Base-by-base conservation (phyloP, 1,140 invertebrate genomes). In the Drosophila murphyi region DNA sequence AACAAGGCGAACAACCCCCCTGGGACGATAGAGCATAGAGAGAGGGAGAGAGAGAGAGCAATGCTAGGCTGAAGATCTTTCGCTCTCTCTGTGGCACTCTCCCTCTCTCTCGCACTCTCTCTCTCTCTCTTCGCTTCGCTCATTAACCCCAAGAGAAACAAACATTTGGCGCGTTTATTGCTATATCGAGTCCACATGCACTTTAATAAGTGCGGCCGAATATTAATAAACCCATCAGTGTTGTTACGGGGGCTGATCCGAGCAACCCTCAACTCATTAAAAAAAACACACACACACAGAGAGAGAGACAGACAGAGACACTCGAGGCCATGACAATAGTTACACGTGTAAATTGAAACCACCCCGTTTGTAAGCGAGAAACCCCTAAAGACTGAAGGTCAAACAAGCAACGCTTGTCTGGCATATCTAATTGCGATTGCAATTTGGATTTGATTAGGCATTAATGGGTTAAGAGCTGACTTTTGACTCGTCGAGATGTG, bases 391-490 rank as follows among this genome's bases (percentile, higher is more conserved):
- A 80, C 60, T 80, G 83, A 88, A 88, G 83, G 83, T 88, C 83
- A 20, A 20, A 20, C 20, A 20, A 20, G 20, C 20, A 88, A 63
- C 61, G 57, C 50, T 62, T 69, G 39, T 45, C 55, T 65, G 69
- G 83, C 85, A 80, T 83, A 83, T 80, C 80, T 75, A 89, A 88
- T 88, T 82, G 63, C 56, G 52, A 71, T 20, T 20, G 20, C 2
- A 57, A 89, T 88, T 89, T 78, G 51, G 81, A 63, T 88, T 83
- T 88, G 77, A 89, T 88, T 89, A 72, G 73, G 55, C 80, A 80
- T 87, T 88, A 88, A 88, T 88, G 83, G 83, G 83, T 88, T 88
- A 88, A 89, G 73, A 65, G 37, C 74, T 83, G 82, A 86, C 82
- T 86, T 76, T 78, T 75, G 80, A 81, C 76, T 81, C 69, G 60